Percentiles rank a stretch among this genome's conserved stretches.
These are phyloP conservation scores for Himalopsyche japonica DNA, from an alignment of 2,888 invertebrate species.

Conservation along the genomic window DNA sequence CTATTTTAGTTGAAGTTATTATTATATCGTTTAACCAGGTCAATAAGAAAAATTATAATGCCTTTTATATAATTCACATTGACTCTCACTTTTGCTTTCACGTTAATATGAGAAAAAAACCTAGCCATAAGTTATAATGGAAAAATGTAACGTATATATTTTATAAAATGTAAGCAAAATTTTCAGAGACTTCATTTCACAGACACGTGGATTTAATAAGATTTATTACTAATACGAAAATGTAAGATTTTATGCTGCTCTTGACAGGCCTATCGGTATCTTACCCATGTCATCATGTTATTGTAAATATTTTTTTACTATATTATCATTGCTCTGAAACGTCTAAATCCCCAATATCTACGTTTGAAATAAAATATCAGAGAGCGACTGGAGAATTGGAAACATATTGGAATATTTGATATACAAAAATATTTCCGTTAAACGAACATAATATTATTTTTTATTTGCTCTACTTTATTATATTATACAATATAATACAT, in stretches of 20 bases:
- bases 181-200: neutral
- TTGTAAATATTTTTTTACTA: neutral
- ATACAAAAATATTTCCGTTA: too few species aligned
- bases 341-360: neutral
- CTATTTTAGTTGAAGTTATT: too few species aligned
- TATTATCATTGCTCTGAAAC: neutral
- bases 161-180: neutral
- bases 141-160: neutral
- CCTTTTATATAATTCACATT: too few species aligned
- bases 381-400: neutral
- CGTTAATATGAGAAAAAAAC: too few species aligned
- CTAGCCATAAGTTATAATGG: neutral
- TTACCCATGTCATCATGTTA: neutral
- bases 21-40: too few species aligned
- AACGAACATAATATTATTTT: too few species aligned
- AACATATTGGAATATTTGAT: neutral
- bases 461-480: too few species aligned
- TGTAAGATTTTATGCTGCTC: neutral
- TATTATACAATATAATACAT: too few species aligned
- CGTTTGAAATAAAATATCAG: neutral
- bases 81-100: too few species aligned
- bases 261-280: neutral
- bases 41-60: too few species aligned
- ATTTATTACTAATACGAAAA: constrained; percentile 1
- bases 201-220: neutral